Percentiles rank a stretch among this genome's conserved stretches.
Conservation (phyloP, 2,888 invertebrate species). For the Adineta ricciae region DNA sequence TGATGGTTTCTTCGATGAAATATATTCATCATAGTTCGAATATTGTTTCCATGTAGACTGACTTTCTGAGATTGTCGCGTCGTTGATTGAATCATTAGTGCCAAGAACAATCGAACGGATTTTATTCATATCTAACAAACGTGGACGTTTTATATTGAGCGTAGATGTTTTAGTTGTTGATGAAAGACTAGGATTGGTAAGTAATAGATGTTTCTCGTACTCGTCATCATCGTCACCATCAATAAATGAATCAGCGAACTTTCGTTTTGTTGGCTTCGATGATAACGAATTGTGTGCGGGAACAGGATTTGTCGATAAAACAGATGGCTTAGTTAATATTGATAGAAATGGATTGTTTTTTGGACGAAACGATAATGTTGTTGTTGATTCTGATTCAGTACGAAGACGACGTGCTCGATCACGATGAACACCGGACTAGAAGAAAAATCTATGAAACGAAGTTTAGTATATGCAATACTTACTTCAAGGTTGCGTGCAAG, state of each 20-base stretch:
- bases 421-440: background rate
- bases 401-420: background rate
- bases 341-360: background rate
- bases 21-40: background rate
- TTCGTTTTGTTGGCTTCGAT: background rate
- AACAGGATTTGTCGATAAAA: background rate
- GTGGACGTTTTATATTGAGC: background rate
- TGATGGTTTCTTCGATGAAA: background rate
- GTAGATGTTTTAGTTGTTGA: background rate
- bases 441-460: background rate
- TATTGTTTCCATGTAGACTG: background rate
- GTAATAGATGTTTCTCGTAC: background rate
- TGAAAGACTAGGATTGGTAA: background rate
- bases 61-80: background rate
- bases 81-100: background rate
- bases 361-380: too few relatives aligned
- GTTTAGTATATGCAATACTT: background rate
- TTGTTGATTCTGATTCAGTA: background rate
- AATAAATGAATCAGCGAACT: background rate
- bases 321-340: background rate
- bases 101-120: constrained; percentile 1
- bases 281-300: background rate
- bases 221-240: background rate
- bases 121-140: constrained; percentile 1
- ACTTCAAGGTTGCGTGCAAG: background rate